These are phyloP conservation scores for Petrophora chlorosata DNA, from an alignment of 2,888 invertebrate genomes.

Conservation along the genomic window DNA sequence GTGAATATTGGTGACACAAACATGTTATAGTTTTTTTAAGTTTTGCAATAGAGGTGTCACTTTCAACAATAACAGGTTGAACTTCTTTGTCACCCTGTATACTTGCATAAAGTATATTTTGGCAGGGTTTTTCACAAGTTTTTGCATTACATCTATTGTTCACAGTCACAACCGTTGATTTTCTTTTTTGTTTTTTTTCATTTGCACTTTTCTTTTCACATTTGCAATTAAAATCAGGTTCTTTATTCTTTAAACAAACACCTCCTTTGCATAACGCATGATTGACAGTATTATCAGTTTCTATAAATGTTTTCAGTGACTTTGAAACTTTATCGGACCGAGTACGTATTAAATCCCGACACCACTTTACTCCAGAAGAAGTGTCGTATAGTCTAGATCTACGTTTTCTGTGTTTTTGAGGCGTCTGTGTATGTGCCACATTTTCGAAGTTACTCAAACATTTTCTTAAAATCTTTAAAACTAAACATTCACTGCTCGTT, in stretches of 20 bases:
- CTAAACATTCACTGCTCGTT: neutral
- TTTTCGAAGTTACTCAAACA: neutral
- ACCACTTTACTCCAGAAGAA: constrained; percentile 12
- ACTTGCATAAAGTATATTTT: too few relatives aligned
- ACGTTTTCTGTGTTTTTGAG: constrained; percentile 1
- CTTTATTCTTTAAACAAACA: too few relatives aligned
- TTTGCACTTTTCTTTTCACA: too few relatives aligned
- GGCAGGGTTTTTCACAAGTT: too few relatives aligned
- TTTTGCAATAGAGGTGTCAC: neutral
- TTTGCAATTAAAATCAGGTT: too few relatives aligned
- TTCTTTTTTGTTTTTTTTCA: too few relatives aligned
- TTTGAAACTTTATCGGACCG: constrained; percentile 1
- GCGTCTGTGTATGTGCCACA: neutral
- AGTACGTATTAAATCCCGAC: constrained; percentile 5
- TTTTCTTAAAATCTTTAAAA: neutral
- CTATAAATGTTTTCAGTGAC: constrained; percentile 8
- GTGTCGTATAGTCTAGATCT: constrained; percentile 11
- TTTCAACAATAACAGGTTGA: too few relatives aligned
- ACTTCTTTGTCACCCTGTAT: too few relatives aligned
- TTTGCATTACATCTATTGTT: too few relatives aligned
- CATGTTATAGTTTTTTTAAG: neutral
- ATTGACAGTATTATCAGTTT: neutral
- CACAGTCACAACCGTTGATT: too few relatives aligned
- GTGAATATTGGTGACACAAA: neutral
- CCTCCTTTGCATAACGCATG: too few relatives aligned